phyloP scores from a whole-genome alignment of 1,140 invertebrate species.

The Matsumurasca onukii region DNA sequence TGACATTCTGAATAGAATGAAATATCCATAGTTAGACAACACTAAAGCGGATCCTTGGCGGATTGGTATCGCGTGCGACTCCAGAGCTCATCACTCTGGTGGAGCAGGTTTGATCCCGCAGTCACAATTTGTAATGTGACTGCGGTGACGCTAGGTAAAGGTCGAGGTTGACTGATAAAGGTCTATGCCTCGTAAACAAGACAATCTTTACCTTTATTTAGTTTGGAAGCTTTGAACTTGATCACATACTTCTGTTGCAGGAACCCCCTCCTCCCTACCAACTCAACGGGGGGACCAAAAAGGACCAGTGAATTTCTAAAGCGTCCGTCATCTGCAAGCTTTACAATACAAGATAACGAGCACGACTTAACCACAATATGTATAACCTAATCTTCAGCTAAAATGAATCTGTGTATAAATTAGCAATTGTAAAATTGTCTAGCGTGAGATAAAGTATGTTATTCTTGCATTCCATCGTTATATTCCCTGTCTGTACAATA shows the following conservation, averaged over 20 bases:
- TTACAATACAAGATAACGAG: background rate
- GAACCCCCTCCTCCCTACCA: slow-evolving; percentile 19
- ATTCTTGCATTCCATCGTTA: slow-evolving; percentile 19
- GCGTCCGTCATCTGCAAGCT: background rate
- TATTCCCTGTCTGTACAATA: background rate
- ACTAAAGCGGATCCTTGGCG: no score
- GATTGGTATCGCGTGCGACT: no score
- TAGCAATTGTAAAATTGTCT: background rate
- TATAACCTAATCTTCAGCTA: slow-evolving; percentile 3
- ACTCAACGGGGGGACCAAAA: slow-evolving; percentile 1
- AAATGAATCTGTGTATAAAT: background rate
- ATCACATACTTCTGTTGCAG: background rate
- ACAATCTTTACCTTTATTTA: no score
- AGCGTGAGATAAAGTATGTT: background rate
- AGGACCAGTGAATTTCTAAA: background rate
- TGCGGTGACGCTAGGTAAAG: background rate
- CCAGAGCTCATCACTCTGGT: background rate
- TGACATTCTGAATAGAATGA: no score
- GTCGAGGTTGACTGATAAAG: background rate
- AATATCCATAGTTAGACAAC: no score
- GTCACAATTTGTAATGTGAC: no score
- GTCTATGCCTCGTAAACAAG: background rate
- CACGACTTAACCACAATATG: background rate
- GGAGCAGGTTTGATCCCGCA: no score
- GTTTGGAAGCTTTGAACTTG: background rate